A percentile compares a stretch with the other conserved stretches of the same genome.
phyloP scores from a whole-genome alignment of 2,888 invertebrate genomes.

The Drosophila eohydei region DNA sequence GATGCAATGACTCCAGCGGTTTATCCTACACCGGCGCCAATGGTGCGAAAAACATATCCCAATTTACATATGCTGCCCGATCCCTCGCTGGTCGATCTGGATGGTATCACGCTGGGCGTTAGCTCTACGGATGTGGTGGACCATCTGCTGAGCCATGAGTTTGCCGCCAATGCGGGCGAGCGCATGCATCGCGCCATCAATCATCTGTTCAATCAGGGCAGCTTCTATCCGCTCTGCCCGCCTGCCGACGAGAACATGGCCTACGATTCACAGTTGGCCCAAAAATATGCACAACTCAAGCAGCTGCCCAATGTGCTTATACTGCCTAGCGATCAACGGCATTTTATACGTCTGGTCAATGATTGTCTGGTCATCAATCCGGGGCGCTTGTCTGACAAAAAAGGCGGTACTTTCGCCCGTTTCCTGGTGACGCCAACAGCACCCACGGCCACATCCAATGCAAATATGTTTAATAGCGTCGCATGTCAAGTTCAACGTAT shows the following conservation, averaged over 20 bases:
- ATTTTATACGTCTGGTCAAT: slow-evolving; percentile 92
- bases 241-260: slow-evolving; percentile 87
- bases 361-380: slow-evolving; percentile 94
- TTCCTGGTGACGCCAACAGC: slow-evolving; percentile 86
- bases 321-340: slow-evolving; percentile 93
- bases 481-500: slow-evolving; percentile 85
- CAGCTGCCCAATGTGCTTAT: slow-evolving; percentile 92
- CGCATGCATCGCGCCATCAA: slow-evolving; percentile 90
- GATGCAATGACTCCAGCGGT: slow-evolving; percentile 92
- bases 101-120: slow-evolving; percentile 91
- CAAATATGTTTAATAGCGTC: slow-evolving; percentile 84
- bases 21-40: slow-evolving; percentile 93
- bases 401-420: slow-evolving; percentile 91
- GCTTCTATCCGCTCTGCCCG: slow-evolving; percentile 93
- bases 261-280: slow-evolving; percentile 90
- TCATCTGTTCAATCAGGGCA: slow-evolving; percentile 91
- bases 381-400: slow-evolving; percentile 91
- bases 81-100: slow-evolving; percentile 91
- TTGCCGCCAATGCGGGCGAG: slow-evolving; percentile 88
- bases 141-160: slow-evolving; percentile 92
- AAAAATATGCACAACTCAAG: slow-evolving; percentile 89
- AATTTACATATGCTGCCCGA: slow-evolving; percentile 91
- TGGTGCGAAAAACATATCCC: slow-evolving; percentile 86
- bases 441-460: slow-evolving; percentile 76
- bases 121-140: slow-evolving; percentile 94